Evolutionary conservation across 1,140 invertebrate species (phyloP), one percentile per base, ranked within the genome.

Genomic region (Saccostrea echinata): DNA sequence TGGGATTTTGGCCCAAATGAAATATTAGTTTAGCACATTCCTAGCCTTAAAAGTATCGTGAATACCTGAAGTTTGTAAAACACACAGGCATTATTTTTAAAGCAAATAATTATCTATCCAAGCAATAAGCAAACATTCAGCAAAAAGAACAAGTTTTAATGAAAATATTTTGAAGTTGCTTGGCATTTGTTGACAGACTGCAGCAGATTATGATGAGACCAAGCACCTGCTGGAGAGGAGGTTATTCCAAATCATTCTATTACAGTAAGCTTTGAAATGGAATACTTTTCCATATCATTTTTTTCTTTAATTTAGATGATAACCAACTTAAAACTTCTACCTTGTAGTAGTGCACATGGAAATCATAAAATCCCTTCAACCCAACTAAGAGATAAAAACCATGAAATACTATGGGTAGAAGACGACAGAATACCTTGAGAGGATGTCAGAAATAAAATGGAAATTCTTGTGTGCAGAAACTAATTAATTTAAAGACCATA

Each of bases 101-200:
- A 76, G 27, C 27, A 76, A 76, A 76, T 33, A 76, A 76, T 76
- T 76, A 76, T 76, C 68, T 76, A 33, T 76, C 68, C 68, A 12
- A 30, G 68, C 68, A 35, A 27, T 76, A 30, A 76, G 27, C 68
- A 76, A 76, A 76, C 68, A 76, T 76, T 33, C 12, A 76, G 68
- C 68, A 16, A 12, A 16, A 11, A 16, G 68, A 30, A 30, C 24
- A 76, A 76, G 16, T 30, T 61, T 13, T 27, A 76, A 27, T 76
- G 68, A 76, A 76, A 76, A 76, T 76, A 76, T 76, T 76, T 76
- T 33, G 68, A 33, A 71, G 68, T 71, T 71, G 68, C 68, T 13
- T 71, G 68, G 68, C 68, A 71, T 27, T 27, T 76, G 27, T 76
- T 76, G 68, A 76, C 68, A 76, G 68, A 76, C 55, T 61, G 68